Percentiles rank a stretch among this genome's conserved stretches.
These are phyloP conservation scores for Onchidella celtica DNA, from an alignment of 2,888 invertebrate genomes.

Conservation along the genomic window DNA sequence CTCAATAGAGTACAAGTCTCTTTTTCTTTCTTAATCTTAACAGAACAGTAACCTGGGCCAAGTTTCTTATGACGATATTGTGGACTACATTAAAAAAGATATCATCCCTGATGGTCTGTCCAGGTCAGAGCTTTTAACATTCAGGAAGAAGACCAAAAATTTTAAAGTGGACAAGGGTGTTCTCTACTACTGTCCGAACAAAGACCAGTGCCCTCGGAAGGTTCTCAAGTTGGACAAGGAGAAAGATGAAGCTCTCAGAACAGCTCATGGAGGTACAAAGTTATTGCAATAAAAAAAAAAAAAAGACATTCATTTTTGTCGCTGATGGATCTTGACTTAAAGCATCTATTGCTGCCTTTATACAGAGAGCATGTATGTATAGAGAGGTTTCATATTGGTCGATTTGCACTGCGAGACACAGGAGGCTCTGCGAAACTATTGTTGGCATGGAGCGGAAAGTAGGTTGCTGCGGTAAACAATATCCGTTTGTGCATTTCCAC, in stretches of 20 bases:
- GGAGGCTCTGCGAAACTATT: no score
- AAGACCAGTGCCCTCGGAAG: slow-evolving; percentile 47
- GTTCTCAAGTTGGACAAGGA: slow-evolving; percentile 54
- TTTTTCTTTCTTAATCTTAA: background rate
- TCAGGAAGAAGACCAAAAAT: slow-evolving; percentile 60
- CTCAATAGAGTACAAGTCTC: no score
- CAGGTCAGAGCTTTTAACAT: slow-evolving; percentile 51
- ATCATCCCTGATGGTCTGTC: slow-evolving; percentile 54
- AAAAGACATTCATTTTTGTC: no score
- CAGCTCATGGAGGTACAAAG: slow-evolving; percentile 58
- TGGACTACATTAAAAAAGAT: slow-evolving; percentile 58
- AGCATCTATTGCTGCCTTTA: no score
- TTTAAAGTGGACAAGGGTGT: slow-evolving; percentile 59
- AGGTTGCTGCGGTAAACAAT: no score
- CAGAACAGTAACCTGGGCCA: slow-evolving; percentile 27
- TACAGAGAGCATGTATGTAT: no score
- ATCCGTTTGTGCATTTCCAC: no score
- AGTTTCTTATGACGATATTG: slow-evolving; percentile 56
- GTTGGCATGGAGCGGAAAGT: no score
- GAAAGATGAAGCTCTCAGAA: slow-evolving; percentile 56
- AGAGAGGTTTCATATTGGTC: no score
- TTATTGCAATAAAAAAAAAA: background rate
- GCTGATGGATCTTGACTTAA: no score
- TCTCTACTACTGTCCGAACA: slow-evolving; percentile 55
- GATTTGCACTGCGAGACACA: no score